Percentiles rank a stretch among this genome's conserved stretches.
Evolutionary conservation across 2,113 vertebrate genomes (phyloP).

Genomic region (Catharus fuscescens): DNA sequence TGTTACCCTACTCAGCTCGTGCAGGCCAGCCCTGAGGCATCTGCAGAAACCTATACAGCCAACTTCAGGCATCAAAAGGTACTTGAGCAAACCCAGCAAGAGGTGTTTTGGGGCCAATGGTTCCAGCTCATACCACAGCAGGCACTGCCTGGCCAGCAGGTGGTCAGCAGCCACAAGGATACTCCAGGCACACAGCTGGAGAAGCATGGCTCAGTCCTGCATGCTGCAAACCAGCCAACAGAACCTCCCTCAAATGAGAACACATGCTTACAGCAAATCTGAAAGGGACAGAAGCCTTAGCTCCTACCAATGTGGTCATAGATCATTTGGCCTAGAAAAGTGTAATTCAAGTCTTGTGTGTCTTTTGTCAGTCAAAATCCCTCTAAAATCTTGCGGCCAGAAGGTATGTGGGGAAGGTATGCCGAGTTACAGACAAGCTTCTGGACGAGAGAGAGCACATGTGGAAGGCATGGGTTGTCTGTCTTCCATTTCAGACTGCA

Average conservation of each 20-base stretch:
- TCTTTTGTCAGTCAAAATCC: not conserved
- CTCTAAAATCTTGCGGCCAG: not conserved
- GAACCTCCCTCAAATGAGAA: not conserved
- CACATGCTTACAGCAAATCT: not conserved
- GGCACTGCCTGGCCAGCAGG: not conserved
- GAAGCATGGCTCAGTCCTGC: fast-evolving
- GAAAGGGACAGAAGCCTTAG: not conserved
- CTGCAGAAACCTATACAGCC: not conserved
- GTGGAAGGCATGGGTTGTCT: not conserved
- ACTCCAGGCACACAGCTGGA: not conserved
- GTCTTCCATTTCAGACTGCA: not conserved
- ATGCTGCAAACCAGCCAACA: not conserved
- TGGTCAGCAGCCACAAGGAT: not conserved
- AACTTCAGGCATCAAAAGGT: not conserved
- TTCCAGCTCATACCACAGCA: fast-evolving
- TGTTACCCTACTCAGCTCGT: not conserved
- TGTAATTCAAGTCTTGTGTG: not conserved
- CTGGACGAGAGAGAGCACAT: not conserved
- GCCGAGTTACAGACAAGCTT: not conserved
- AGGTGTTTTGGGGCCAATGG: not conserved
- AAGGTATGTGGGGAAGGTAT: not conserved
- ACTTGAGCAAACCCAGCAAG: not conserved
- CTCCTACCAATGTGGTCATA: not conserved
- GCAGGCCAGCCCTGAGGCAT: not conserved
- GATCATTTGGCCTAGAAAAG: not conserved